These are phyloP conservation scores for Leucophenga montana DNA, from an alignment of 2,888 invertebrate genomes.

Conservation along the genomic window DNA sequence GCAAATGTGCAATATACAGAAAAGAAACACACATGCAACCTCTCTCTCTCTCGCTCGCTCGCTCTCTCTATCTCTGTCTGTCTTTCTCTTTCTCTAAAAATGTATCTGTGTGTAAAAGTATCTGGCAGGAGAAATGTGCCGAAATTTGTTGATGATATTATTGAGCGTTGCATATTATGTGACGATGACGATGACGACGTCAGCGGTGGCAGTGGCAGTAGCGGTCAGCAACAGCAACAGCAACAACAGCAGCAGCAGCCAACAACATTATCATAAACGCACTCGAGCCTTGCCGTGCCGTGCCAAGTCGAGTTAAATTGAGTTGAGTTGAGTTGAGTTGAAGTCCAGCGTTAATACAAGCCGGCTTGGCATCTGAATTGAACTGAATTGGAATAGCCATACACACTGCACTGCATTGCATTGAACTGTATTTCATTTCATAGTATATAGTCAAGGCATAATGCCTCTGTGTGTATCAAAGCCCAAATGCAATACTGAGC, in stretches of 20 bases:
- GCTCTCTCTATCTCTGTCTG: no score
- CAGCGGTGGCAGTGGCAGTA: no score
- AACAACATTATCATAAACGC: slow-evolving; percentile 36
- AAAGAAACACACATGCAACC: neutral
- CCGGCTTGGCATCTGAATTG: neutral
- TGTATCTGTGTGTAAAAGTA: slow-evolving; percentile 4
- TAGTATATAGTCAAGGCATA: no score
- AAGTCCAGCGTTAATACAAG: neutral
- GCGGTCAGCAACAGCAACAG: slow-evolving; percentile 24
- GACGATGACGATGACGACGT: neutral
- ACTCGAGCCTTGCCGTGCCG: no score
- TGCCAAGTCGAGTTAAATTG: neutral
- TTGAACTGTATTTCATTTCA: no score
- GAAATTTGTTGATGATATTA: slow-evolving; percentile 34
- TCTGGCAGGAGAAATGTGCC: slow-evolving; percentile 49
- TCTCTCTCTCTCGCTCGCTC: no score
- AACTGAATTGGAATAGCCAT: neutral
- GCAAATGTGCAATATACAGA: neutral
- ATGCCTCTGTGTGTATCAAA: no score
- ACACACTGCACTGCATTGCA: no score
- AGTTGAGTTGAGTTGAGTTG: neutral
- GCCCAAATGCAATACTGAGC: no score
- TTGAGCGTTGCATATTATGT: slow-evolving; percentile 30
- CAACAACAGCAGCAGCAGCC: slow-evolving; percentile 38
- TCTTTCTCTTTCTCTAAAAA: neutral